Evolutionary conservation across 2,888 invertebrate species (phyloP), one percentile per base, ranked within the genome.

Genomic region (Hololepta plana): DNA sequence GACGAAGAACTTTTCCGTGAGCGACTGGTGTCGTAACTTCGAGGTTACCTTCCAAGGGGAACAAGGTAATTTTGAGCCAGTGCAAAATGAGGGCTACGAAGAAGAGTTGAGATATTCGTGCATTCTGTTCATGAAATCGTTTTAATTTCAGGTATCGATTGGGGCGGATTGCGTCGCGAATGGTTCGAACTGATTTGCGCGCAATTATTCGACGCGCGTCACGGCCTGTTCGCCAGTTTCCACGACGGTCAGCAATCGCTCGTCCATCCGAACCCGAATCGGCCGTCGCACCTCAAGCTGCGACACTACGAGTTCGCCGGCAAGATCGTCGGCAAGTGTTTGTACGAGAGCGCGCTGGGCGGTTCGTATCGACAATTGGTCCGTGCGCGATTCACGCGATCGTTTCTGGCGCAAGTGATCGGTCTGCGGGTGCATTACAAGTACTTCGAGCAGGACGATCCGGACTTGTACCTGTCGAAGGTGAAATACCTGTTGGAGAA

Each of bases 361-460:
- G 82, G 85, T 30, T 70, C 76, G 8, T 87, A 87, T 57, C 64
- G 85, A 1, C 90, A 90, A 54, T 60, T 88, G 33, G 88, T 93
- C 34, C 72, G 88, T 26, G 91, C 90, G 2, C 60, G 87, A 27
- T 87, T 91, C 49, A 80, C 88, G 20, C 63, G 91, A 29, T 87
- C 88, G 20, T 93, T 93, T 60, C 65, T 91, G 32, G 91, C 91
- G 32, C 90, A 90, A 61, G 69, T 93, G 36, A 91, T 91, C 44
- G 93, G 91, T 10, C 68, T 91, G 16, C 57, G 90, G 33, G 88
- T 91, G 32, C 85, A 88, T 51, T 90, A 87, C 47, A 88, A 85
- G 80, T 85, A 91, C 53, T 91, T 91, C 55, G 90, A 91, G 49
- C 87, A 88, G 55, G 91, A 93, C 49, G 91, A 91, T 57, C 90